Evolutionary conservation across 2,888 invertebrate genomes (phyloP).

Genomic region (Melinopterus prodromus): DNA sequence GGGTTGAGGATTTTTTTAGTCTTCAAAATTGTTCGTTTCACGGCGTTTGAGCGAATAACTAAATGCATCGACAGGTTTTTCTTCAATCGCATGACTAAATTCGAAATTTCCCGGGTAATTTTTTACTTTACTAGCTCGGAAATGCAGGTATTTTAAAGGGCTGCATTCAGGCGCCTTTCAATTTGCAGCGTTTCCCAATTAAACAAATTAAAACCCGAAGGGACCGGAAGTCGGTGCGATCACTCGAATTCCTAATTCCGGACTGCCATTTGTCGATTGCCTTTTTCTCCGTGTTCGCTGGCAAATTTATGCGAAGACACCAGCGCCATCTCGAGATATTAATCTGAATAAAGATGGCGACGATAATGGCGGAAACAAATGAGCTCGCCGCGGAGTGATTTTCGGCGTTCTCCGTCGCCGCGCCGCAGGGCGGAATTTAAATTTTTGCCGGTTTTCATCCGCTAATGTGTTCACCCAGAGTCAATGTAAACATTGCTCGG

Average conservation of each 20-base stretch:
- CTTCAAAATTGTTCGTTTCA: no score
- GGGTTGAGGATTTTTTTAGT: no score
- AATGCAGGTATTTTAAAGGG: background rate
- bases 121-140: no score
- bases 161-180: background rate
- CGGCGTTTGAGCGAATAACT: no score
- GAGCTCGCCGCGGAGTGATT: background rate
- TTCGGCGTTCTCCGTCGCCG: background rate
- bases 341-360: background rate
- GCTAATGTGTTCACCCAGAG: constrained; percentile 41
- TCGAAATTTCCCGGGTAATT: no score
- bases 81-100: no score
- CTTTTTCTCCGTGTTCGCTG: background rate
- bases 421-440: constrained; percentile 30
- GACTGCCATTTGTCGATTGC: background rate
- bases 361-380: background rate
- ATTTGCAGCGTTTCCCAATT: background rate
- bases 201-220: background rate
- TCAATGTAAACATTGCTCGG: constrained; percentile 40
- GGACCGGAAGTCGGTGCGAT: background rate
- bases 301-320: background rate
- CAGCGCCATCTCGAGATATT: background rate
- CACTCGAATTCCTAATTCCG: background rate
- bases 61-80: no score
- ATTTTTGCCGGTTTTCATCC: constrained; percentile 40